Evolutionary conservation across 2,888 invertebrate genomes (phyloP), one percentile per base, ranked within the genome.

Genomic region (Mythimna lalbum): DNA sequence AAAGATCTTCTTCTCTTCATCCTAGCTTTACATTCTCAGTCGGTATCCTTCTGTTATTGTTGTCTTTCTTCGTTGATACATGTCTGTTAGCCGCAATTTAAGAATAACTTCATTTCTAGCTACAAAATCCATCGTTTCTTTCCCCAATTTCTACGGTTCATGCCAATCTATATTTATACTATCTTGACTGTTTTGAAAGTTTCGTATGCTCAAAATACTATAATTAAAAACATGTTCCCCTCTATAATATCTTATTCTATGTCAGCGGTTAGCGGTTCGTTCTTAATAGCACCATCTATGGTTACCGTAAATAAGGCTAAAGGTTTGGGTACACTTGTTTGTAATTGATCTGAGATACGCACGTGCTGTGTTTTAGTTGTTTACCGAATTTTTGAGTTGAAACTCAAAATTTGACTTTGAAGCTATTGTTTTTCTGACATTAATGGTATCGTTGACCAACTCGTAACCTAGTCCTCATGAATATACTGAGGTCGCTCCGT

Each of bases 211-310:
- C 9, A 9, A 49, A 27, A 4, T 27, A 14, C 21, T 17, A 14
- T 4, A 17, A 27, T 19, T 53, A 7, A 27, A 1, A 47, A 62
- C 5, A 0, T 9, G 14, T 49, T 62, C 66, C 1, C 31, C 12
- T 67, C 67, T 67, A 39, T 39, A 31, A 2, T 33, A 27, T 66
- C 3, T 50, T 57, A 43, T 6, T 76, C 76, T 72, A 21, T 76
- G 72, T 17, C 21, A 65, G 31, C 56, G 36, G 75, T 57, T 68
- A 76, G 70, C 76, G 55, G 73, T 53, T 33, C 43, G 64, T 66
- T 69, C 75, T 78, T 83, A 83, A 83, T 82, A 82, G 66, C 71
- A 57, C 64, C 66, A 33, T 60, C 62, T 65, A 64, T 19, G 52
- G 47, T 68, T 73, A 62, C 63, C 49, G 66, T 78, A 75, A 78